A percentile compares a stretch with the other conserved stretches of the same genome.
phyloP scores from a whole-genome alignment of 1,140 invertebrate species.

The Cataglyphis hispanica region DNA sequence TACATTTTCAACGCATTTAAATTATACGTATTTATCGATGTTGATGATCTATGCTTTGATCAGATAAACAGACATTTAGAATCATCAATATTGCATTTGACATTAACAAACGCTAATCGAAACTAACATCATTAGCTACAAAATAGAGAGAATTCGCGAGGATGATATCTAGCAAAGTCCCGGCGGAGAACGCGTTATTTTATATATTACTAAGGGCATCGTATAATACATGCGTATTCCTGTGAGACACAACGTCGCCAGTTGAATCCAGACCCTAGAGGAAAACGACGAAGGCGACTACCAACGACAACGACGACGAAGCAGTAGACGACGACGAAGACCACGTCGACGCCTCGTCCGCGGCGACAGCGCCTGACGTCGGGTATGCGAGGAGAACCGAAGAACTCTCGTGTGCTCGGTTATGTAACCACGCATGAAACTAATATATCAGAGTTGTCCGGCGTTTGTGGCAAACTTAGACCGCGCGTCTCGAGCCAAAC shows the following conservation, averaged over 20 bases:
- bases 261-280: slow-evolving; percentile 34
- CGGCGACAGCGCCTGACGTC: slow-evolving; percentile 77
- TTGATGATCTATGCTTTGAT: not conserved
- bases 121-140: slow-evolving; percentile 16
- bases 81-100: slow-evolving; percentile 8
- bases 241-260: slow-evolving; percentile 60
- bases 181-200: not conserved
- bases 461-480: slow-evolving; percentile 79
- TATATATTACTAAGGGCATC: slow-evolving; percentile 54
- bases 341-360: slow-evolving; percentile 74
- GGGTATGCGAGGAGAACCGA: slow-evolving; percentile 76
- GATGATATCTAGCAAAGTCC: slow-evolving; percentile 22
- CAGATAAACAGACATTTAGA: not conserved
- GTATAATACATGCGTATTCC: slow-evolving; percentile 35
- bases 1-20: not conserved
- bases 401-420: slow-evolving; percentile 75
- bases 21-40: not conserved
- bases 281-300: slow-evolving; percentile 17
- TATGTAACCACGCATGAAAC: slow-evolving; percentile 81
- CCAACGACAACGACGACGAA: slow-evolving; percentile 18
- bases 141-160: slow-evolving; percentile 9
- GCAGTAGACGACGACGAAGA: slow-evolving; percentile 47
- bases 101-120: slow-evolving; percentile 13
- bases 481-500: slow-evolving; percentile 74
- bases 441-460: slow-evolving; percentile 80